Base-by-base conservation (phyloP, 2,888 invertebrate species). In the Limulus polyphemus region DNA sequence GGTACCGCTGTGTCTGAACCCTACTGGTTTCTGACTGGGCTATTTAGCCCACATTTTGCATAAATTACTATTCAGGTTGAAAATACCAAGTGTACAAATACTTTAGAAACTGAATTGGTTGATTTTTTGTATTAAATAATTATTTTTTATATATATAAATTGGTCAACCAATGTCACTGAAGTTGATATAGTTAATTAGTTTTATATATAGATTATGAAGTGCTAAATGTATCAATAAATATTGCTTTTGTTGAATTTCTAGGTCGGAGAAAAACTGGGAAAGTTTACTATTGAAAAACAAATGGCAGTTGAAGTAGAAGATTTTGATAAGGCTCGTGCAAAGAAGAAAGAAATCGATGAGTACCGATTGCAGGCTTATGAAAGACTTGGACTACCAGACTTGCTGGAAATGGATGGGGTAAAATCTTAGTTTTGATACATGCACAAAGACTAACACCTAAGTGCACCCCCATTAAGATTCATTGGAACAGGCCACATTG, bases 281-380 rank as follows among this genome's bases (percentile, higher is more conserved):
- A 87, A 93, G 68, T 90, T 91, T 79, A 85, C 94, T 65, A 80
- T 94, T 60, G 90, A 94, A 71, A 95, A 97, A 74, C 82, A 90
- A 47, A 90, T 91, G 62, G 94, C 95, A 0, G 92, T 94, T 2
- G 89, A 89, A 52, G 81, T 87, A 61, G 95, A 95, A 73, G 93
- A 95, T 78, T 95, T 91, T 74, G 92, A 93, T 72, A 84, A 88
- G 65, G 95, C 95, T 0, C 83, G 89, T 65, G 79, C 87, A 60
- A 91, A 94, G 77, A 87, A 95, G 72, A 86, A 86, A 64, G 86
- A 93, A 77, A 91, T 93, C 72, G 88, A 93, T 70, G 86, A 89
- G 70, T 91, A 88, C 61, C 80, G 90, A 56, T 79, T 82, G 14
- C 83, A 86, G 58, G 83, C 89, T 1, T 87, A 90, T 70, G 83